Conservation (phyloP, 2,113 vertebrate genomes). For the Pangasianodon gigas region DNA sequence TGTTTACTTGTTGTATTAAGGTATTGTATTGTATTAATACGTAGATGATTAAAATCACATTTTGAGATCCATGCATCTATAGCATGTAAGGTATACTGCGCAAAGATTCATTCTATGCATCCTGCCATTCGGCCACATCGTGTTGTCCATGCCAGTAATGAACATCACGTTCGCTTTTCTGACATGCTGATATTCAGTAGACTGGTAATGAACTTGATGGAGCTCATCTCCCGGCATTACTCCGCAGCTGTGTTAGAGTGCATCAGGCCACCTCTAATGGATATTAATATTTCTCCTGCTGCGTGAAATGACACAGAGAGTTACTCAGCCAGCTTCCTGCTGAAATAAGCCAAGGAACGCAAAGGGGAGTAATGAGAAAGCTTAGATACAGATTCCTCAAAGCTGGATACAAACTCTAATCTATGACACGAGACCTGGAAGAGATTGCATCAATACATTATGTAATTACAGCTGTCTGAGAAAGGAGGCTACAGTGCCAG, state of each 20-base stretch:
- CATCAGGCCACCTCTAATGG: constrained; percentile 54
- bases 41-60: not conserved
- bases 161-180: constrained; percentile 17
- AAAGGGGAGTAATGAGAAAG: constrained; percentile 10
- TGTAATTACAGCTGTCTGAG: constrained; percentile 33
- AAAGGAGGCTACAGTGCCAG: constrained; percentile 6
- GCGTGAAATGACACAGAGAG: constrained; percentile 40
- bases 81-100: not conserved
- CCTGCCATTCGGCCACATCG: too few species aligned
- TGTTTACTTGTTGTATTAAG: not conserved
- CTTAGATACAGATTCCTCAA: constrained; percentile 14
- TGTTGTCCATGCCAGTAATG: not conserved
- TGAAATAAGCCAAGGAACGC: constrained; percentile 40
- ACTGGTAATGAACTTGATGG: constrained; percentile 28
- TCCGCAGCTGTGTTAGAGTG: constrained; percentile 34
- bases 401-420: not conserved
- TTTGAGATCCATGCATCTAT: not conserved
- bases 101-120: not conserved
- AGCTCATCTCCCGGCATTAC: constrained; percentile 35
- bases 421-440: constrained; percentile 23
- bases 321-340: constrained; percentile 41
- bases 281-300: constrained; percentile 55
- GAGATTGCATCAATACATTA: constrained; percentile 33
- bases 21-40: not conserved
- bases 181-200: constrained; percentile 10